These are phyloP conservation scores for Melanargia galathea DNA, from an alignment of 2,888 invertebrate genomes.

Conservation along the genomic window DNA sequence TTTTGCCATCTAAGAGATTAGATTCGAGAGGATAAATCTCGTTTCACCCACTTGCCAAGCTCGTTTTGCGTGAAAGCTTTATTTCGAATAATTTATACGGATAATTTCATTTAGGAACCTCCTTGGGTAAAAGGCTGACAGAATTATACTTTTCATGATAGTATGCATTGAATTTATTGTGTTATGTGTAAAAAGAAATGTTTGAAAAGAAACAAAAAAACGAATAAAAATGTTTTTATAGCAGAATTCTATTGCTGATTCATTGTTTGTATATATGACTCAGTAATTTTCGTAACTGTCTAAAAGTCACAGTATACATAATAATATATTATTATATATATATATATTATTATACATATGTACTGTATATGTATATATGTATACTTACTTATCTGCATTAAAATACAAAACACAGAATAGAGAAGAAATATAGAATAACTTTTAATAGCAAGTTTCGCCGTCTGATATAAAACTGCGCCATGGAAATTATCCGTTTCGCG, in stretches of 20 bases:
- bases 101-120: constrained; percentile 57
- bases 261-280: too few relatives aligned
- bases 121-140: constrained; percentile 59
- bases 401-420: not conserved
- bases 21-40: constrained; percentile 78
- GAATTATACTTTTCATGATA: not conserved
- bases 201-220: too few relatives aligned
- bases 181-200: too few relatives aligned
- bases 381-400: not conserved
- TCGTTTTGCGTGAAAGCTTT: constrained; percentile 73
- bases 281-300: too few relatives aligned
- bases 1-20: constrained; percentile 77
- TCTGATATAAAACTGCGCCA: constrained; percentile 56
- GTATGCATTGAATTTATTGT: not conserved
- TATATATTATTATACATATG: too few relatives aligned
- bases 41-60: constrained; percentile 66
- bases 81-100: constrained; percentile 74
- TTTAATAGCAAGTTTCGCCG: constrained; percentile 15
- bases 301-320: too few relatives aligned
- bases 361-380: too few relatives aligned
- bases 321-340: too few relatives aligned
- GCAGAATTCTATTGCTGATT: too few relatives aligned
- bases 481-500: constrained; percentile 67
- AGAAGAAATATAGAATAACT: constrained; percentile 1
- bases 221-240: too few relatives aligned